Base-by-base conservation (phyloP, 2,113 vertebrate genomes). In the Tautogolabrus adspersus region DNA sequence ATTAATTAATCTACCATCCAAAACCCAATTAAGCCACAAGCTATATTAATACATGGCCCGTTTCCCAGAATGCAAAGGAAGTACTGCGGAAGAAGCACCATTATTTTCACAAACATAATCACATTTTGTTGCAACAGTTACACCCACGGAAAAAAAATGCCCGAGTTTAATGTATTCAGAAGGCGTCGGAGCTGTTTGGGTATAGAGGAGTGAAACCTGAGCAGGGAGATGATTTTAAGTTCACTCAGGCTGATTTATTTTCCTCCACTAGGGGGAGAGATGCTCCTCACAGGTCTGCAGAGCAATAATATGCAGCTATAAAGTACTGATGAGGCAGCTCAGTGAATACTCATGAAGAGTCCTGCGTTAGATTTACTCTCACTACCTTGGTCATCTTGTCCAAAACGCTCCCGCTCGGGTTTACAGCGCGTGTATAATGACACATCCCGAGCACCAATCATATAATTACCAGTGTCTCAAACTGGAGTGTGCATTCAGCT, bases 31-130 rank as follows among this genome's bases (percentile, higher is more conserved):
- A 89, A 87, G 94, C 94, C 94, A 94, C 87, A 0, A 94, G 94
- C 94, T 87, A 95, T 94, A 93, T 94, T 92, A 94, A 93, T 92
- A 92, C 91, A 86, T 88, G 79, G 86, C 77, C 84, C 69, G 58
- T 91, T 93, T 91, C 91, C 85, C 89, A 89, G 90, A 91, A 92
- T 93, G 90, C 91, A 93, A 84, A 92, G 94, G 90, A 94, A 94
- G 91, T 87, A 88, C 75, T 59, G 44, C 66, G 86, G 92, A 92
- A 88, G 87, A 92, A 89, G 87, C 87, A 30, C 84, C 82, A 85
- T 93, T 93, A 94, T 94, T 93, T 93, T 93, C 92, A 91, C 92
- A 94, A 94, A 94, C 92, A 95, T 86, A 88, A 89, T 93, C 85
- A 87, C 87, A 91, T 91, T 93, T 83, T 92, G 72, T 83, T 83